Evolutionary conservation across 1,140 invertebrate species (phyloP).

Genomic region (Drosophila nannoptera): DNA sequence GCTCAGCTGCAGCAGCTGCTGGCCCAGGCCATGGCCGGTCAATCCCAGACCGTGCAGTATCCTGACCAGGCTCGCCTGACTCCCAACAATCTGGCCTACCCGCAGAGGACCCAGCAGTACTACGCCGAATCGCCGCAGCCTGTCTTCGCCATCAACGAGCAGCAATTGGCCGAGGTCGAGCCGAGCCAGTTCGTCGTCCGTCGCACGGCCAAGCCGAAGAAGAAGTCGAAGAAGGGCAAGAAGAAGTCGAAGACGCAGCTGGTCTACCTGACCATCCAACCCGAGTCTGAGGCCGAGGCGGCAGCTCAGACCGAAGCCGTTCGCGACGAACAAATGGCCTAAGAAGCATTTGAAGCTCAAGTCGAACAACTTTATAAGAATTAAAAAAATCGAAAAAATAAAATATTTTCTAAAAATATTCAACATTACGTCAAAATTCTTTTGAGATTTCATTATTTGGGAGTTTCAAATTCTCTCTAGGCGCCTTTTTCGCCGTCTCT

Average conservation of each 20-base stretch:
- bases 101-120: not conserved
- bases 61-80: not conserved
- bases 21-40: not conserved
- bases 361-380: too few relatives aligned
- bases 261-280: conserved; percentile 11
- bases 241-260: not conserved
- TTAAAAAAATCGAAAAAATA: too few relatives aligned
- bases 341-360: too few relatives aligned
- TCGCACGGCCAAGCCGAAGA: conserved; percentile 21
- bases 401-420: too few relatives aligned
- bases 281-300: not conserved
- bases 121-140: not conserved
- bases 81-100: not conserved
- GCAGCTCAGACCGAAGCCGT: not conserved
- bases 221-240: conserved; percentile 27
- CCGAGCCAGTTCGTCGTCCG: conserved; percentile 1
- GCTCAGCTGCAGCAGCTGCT: conserved; percentile 3
- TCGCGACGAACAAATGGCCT: too few relatives aligned
- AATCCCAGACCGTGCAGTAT: not conserved
- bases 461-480: too few relatives aligned
- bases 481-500: too few relatives aligned
- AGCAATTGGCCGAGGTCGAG: not conserved
- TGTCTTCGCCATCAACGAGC: not conserved
- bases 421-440: too few relatives aligned
- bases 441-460: too few relatives aligned